Conservation (phyloP, 1,140 invertebrate species). For the Trichomalopsis sarcophagae region DNA sequence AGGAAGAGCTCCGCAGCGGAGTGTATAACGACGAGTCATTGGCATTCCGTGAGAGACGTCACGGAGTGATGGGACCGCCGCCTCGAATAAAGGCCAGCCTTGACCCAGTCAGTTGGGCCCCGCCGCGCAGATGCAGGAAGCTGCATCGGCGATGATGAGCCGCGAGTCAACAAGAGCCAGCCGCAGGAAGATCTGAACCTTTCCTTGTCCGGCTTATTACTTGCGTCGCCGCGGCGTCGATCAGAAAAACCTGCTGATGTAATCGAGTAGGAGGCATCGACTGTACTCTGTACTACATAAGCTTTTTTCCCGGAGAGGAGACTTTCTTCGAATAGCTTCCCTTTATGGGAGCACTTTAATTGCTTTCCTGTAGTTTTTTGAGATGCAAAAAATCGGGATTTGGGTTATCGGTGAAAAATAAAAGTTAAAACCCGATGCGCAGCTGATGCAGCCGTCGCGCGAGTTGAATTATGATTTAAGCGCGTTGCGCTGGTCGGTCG, state of each 20-base stretch:
- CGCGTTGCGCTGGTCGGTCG: too few species aligned
- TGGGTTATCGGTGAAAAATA: background rate
- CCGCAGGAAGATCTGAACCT: background rate
- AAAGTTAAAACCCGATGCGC: background rate
- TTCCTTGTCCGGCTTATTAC: background rate
- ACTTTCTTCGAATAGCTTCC: background rate
- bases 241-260: conserved; percentile 21
- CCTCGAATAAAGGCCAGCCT: conserved; percentile 33
- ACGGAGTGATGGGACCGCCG: conserved; percentile 3
- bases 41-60: conserved; percentile 35
- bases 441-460: background rate
- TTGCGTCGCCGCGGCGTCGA: background rate
- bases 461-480: too few species aligned
- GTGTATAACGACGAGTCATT: conserved; percentile 30
- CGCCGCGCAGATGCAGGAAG: background rate
- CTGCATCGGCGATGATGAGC: background rate
- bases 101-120: conserved; percentile 28
- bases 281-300: background rate
- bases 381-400: conserved; percentile 1
- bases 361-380: background rate
- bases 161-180: background rate
- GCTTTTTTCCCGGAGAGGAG: background rate
- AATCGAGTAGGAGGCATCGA: background rate
- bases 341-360: background rate
- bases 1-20: background rate